A percentile compares a stretch with the other conserved stretches of the same genome.
phyloP scores from a whole-genome alignment of 2,888 invertebrate species.

The Zaprionus obscuricornis region DNA sequence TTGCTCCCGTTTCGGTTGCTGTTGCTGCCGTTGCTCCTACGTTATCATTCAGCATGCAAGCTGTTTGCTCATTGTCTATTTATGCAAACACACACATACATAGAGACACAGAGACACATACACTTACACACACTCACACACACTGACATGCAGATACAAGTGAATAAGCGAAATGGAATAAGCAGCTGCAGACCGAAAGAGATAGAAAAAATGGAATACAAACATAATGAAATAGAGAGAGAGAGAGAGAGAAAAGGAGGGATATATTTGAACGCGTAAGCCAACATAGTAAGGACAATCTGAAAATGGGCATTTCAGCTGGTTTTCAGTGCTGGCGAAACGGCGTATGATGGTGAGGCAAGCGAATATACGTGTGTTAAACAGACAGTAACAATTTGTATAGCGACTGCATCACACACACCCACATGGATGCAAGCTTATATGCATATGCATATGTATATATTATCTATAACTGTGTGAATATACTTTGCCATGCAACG shows the following conservation, averaged over 20 bases:
- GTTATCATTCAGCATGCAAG: constrained; percentile 79
- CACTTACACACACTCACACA: constrained; percentile 5
- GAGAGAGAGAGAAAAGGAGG: not conserved
- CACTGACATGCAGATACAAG: no score
- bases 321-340: not conserved
- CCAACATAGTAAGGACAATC: constrained; percentile 54
- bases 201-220: not conserved
- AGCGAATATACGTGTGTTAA: constrained; percentile 59
- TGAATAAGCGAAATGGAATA: not conserved
- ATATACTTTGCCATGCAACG: constrained; percentile 10
- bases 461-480: not conserved
- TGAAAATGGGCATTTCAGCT: constrained; percentile 37
- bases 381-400: constrained; percentile 78
- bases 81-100: constrained; percentile 70
- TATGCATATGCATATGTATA: no score
- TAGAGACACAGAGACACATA: constrained; percentile 25
- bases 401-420: constrained; percentile 47
- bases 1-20: constrained; percentile 21
- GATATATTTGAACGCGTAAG: constrained; percentile 63
- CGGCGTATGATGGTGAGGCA: constrained; percentile 8
- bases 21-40: constrained; percentile 42
- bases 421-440: constrained; percentile 3
- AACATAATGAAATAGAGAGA: not conserved
- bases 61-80: constrained; percentile 79
- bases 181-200: not conserved